A percentile compares a stretch with the other conserved stretches of the same genome.
phyloP scores from a whole-genome alignment of 2,888 invertebrate species.

The Aricia artaxerxes region DNA sequence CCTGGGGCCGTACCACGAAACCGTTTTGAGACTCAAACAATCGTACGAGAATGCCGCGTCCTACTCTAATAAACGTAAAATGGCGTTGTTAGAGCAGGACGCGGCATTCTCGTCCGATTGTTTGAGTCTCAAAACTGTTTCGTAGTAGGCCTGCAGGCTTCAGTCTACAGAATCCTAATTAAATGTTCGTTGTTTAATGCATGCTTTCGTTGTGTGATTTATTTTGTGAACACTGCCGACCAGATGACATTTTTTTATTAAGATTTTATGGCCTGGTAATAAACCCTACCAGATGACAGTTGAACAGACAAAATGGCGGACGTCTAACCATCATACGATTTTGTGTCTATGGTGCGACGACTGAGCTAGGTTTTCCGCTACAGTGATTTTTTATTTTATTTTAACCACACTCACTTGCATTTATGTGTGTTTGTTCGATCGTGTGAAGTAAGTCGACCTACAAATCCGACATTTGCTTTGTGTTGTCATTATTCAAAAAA shows the following conservation, averaged over 20 bases:
- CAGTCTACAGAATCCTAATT: constrained; percentile 22
- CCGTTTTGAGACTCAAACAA: too few species aligned
- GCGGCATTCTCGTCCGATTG: too few species aligned
- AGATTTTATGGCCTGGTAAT: background rate
- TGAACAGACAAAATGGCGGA: constrained; percentile 48
- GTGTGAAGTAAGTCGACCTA: constrained; percentile 45
- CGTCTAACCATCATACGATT: constrained; percentile 59
- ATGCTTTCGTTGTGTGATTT: constrained; percentile 14
- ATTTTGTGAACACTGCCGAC: constrained; percentile 29
- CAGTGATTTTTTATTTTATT: constrained; percentile 57
- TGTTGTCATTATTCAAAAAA: constrained; percentile 68
- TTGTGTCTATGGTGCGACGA: constrained; percentile 61
- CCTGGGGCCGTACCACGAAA: background rate
- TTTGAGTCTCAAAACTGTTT: too few species aligned
- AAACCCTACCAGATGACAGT: constrained; percentile 26
- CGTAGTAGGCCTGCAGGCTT: background rate
- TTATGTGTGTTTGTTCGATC: constrained; percentile 53
- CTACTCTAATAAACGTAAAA: too few species aligned
- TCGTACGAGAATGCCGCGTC: too few species aligned
- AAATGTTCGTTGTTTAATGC: constrained; percentile 2
- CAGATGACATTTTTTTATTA: constrained; percentile 21
- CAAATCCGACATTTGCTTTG: constrained; percentile 76
- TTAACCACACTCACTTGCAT: constrained; percentile 80
- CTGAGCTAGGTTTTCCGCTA: constrained; percentile 56
- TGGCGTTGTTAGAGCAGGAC: too few species aligned